These are phyloP conservation scores for Austrolebias charrua DNA, from an alignment of 2,797 vertebrate genomes.

Conservation along the genomic window DNA sequence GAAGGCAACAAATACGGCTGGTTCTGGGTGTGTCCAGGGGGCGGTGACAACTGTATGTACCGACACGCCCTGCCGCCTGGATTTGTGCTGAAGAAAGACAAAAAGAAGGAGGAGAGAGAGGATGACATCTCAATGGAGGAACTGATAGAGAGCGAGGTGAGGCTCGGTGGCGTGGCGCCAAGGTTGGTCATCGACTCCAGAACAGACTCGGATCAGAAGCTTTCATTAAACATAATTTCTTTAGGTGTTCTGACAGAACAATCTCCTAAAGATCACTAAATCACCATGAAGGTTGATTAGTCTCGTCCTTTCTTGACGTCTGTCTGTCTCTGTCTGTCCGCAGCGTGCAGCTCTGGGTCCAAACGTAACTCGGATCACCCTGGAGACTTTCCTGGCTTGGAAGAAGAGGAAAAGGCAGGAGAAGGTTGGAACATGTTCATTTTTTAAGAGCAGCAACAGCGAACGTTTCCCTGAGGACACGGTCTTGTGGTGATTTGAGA, in stretches of 20 bases:
- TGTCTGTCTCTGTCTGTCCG: neutral
- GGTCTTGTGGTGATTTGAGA: too few relatives aligned
- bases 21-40: conserved; percentile 96
- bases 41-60: conserved; percentile 93
- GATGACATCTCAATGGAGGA: conserved; percentile 97
- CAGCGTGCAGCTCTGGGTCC: conserved; percentile 91
- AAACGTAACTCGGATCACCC: conserved; percentile 95
- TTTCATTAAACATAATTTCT: neutral
- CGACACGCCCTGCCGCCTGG: conserved; percentile 94
- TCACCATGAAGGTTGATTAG: neutral
- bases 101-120: conserved; percentile 94
- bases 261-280: too few relatives aligned
- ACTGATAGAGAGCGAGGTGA: conserved; percentile 95
- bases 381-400: conserved; percentile 98
- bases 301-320: neutral
- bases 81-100: conserved; percentile 95
- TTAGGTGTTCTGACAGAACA: neutral
- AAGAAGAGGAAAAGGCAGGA: conserved; percentile 99
- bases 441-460: neutral
- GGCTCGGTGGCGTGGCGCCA: neutral
- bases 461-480: neutral
- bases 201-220: too few relatives aligned
- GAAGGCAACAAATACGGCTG: conserved; percentile 98
- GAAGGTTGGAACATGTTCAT: conserved; percentile 74
- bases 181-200: too few relatives aligned